Evolutionary conservation across 1,140 invertebrate genomes (phyloP), one percentile per base, ranked within the genome.

Genomic region (Magallana gigas): DNA sequence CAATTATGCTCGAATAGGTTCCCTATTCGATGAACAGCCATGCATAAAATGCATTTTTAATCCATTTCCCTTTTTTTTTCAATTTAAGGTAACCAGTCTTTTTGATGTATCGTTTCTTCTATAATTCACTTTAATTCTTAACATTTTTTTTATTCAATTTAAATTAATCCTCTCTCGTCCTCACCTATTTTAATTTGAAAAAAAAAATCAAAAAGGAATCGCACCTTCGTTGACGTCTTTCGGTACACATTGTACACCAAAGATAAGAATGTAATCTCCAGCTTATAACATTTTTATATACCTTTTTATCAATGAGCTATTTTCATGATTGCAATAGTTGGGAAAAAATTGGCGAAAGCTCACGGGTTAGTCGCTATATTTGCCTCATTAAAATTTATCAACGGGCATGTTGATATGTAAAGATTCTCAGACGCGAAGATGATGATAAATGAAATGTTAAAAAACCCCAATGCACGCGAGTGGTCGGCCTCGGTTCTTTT

Each of bases 311-410:
- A 76, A 76, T 76, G 68, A 76, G 18, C 68, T 76, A 29, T 76
- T 76, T 23, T 18, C 60, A 18, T 76, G 68, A 76, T 76, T 76
- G 23, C 68, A 29, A 12, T 76, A 36, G 68, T 29, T 29, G 36
- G 36, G 16, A 64, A 71, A 76, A 29, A 36, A 36, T 76, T 29
- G 7, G 8, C 68, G 18, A 76, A 76, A 71, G 23, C 68, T 76
- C 68, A 29, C 68, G 68, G 23, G 68, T 23, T 12, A 76, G 68
- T 76, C 23, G 68, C 23, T 18, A 76, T 76, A 76, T 76, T 76
- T 76, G 68, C 68, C 29, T 76, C 68, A 76, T 76, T 76, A 76
- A 76, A 76, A 76, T 76, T 76, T 76, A 76, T 76, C 68, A 76
- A 76, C 23, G 12, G 11, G 68, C 18, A 76, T 76, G 12, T 76